Evolutionary conservation across 2,888 invertebrate species (phyloP), one percentile per base, ranked within the genome.

Genomic region (Hartigia nigra): DNA sequence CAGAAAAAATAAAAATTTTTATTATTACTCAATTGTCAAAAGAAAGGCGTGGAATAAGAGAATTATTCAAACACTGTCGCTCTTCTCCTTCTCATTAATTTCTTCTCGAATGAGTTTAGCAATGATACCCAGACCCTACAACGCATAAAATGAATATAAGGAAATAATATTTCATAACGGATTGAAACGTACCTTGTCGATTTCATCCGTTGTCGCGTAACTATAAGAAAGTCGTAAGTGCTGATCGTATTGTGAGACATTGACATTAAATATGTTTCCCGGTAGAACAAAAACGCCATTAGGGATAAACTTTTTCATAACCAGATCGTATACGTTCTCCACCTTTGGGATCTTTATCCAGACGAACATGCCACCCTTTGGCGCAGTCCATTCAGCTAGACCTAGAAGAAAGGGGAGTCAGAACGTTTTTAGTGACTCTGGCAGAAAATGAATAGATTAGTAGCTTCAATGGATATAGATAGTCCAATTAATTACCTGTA

Each of bases 291-390:
- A 94, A 32, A 96, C 92, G 11, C 95, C 94, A 76, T 95, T 94
- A 76, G 94, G 92, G 72, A 95, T 89, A 0, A 95, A 96, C 76
- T 95, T 94, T 31, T 94, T 92, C 90, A 93, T 93, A 31, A 96
- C 94, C 93, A 96, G 93, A 77, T 95, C 93, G 86, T 94, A 94
- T 4, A 95, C 95, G 88, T 96, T 95, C 1, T 93, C 92, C 0
- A 96, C 92, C 0, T 93, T 94, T 2, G 91, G 91, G 0, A 96
- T 93, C 85, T 94, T 94, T 70, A 96, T 88, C 97, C 97, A 97
- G 55, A 96, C 92, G 91, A 96, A 97, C 93, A 97, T 94, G 0
- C 97, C 97, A 12, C 95, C 96, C 3, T 92, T 88, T 0, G 97
- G 96, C n/a, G 92, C 90, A 0, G 91, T 88, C 95, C 95, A 96